Evolutionary conservation across 2,888 invertebrate species (phyloP).

Genomic region (Trichacis sp.): DNA sequence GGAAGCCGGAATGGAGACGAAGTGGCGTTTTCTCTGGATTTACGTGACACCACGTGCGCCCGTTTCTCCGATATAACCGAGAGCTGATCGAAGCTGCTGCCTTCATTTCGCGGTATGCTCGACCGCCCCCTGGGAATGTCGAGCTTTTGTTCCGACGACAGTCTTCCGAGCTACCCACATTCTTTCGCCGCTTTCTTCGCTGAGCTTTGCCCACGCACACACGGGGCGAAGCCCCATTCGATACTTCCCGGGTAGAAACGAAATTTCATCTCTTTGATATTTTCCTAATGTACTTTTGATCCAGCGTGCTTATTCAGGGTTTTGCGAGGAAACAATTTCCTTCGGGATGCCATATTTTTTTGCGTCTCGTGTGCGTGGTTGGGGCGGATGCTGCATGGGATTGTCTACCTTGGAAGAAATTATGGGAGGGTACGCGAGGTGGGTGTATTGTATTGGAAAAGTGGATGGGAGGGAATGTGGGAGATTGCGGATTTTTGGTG

Average conservation of each 20-base stretch:
- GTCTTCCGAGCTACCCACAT: slow-evolving; percentile 30
- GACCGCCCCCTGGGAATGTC: slow-evolving; percentile 58
- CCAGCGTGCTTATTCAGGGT: neutral
- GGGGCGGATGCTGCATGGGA: too few relatives aligned
- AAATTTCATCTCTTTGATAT: slow-evolving; percentile 11
- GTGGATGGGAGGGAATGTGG: too few relatives aligned
- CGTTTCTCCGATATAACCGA: slow-evolving; percentile 50
- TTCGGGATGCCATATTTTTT: neutral
- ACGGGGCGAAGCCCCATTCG: too few relatives aligned
- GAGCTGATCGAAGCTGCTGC: slow-evolving; percentile 53
- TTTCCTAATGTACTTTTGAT: slow-evolving; percentile 2
- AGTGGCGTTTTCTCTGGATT: slow-evolving; percentile 60
- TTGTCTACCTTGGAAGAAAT: too few relatives aligned
- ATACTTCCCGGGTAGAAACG: neutral
- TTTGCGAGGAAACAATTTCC: slow-evolving; percentile 1
- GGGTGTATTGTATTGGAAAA: too few relatives aligned
- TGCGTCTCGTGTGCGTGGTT: slow-evolving; percentile 4
- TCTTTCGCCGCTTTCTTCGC: slow-evolving; percentile 29
- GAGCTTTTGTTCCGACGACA: slow-evolving; percentile 48
- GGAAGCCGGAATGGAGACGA: slow-evolving; percentile 47
- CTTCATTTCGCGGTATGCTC: slow-evolving; percentile 57
- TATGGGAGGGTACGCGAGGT: too few relatives aligned
- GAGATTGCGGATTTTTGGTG: too few relatives aligned
- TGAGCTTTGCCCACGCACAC: too few relatives aligned
- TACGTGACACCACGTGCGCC: slow-evolving; percentile 56